Base-by-base conservation (phyloP, 2,113 vertebrate genomes). In the Psophia crepitans region DNA sequence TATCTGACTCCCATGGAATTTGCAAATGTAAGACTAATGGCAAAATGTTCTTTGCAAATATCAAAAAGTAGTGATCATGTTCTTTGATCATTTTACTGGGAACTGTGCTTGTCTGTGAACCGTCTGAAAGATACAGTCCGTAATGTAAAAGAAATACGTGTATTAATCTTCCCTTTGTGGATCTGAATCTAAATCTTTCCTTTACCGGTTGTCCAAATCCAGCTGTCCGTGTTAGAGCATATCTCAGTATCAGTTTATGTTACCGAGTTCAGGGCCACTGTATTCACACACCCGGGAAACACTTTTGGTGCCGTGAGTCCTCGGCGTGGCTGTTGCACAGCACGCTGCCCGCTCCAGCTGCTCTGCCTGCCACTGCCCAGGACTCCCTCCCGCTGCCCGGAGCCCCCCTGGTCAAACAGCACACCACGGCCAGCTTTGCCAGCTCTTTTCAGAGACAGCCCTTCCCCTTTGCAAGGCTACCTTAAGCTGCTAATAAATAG, bases 181-280 rank as follows among this genome's bases (percentile, higher is more conserved):
- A 60, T 54, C 43, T 20, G 9, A 76, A 63, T 76, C 28, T 49
- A 49, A 73, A 46, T 39, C 28, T 79, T 28, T 54, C 48, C 14
- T 53, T 66, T 46, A 37, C 28, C 68, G 15, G 14, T 89, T 82
- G 15, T 64, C 39, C 48, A 75, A 78, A 68, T 82, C 37, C 75
- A 90, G 22, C 51, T 71, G n/a, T 75, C 58, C 14, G 15, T 17
- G 0, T 81, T 41, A 33, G 23, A 66, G 15, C 21, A 3, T 53
- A 12, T 66, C 32, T 88, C 0, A 0, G 32, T 32, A 26, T 28
- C n/a, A 6, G n/a, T 37, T 64, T 75, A 28, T 30, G 43, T 89
- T 81, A n/a, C 48, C 0, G 0, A 68, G 54, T n/a, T 73, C 28
- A 27, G 39, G 21, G 26, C 16, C 66, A 19, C 22, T 81, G 9